Conservation (phyloP, 2,113 vertebrate species). For the Notarius lentiginosus region DNA sequence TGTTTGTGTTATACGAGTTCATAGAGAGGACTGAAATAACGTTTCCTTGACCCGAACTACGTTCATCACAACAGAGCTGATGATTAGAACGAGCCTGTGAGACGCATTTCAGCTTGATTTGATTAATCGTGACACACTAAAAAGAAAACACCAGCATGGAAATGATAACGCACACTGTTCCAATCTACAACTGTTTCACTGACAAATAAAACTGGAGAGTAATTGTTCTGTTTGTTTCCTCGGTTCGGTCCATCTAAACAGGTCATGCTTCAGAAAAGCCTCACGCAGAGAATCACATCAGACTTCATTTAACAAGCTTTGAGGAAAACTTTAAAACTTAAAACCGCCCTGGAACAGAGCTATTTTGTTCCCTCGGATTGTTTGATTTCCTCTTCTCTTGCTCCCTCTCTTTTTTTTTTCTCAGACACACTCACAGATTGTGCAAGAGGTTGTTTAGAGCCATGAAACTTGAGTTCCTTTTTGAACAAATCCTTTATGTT, state of each 20-base stretch:
- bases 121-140: not conserved
- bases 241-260: not conserved
- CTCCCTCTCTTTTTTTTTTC: slow-evolving; percentile 12
- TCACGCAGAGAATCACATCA: not conserved
- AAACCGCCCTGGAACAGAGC: not conserved
- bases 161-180: not conserved
- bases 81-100: not conserved
- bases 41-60: not conserved
- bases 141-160: not conserved
- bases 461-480: slow-evolving; percentile 29
- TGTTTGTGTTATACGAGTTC: not conserved
- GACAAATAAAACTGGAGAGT: not conserved
- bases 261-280: not conserved
- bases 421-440: slow-evolving; percentile 17
- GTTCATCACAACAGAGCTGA: not conserved
- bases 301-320: not conserved
- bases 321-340: not conserved
- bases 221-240: not conserved
- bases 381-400: not conserved
- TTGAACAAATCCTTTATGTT: not conserved
- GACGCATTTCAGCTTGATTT: not conserved
- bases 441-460: slow-evolving; percentile 17
- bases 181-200: not conserved
- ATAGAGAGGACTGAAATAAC: not conserved
- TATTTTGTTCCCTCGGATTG: not conserved